Evolutionary conservation across 2,888 invertebrate species (phyloP).

Genomic region (Idaea straminata): DNA sequence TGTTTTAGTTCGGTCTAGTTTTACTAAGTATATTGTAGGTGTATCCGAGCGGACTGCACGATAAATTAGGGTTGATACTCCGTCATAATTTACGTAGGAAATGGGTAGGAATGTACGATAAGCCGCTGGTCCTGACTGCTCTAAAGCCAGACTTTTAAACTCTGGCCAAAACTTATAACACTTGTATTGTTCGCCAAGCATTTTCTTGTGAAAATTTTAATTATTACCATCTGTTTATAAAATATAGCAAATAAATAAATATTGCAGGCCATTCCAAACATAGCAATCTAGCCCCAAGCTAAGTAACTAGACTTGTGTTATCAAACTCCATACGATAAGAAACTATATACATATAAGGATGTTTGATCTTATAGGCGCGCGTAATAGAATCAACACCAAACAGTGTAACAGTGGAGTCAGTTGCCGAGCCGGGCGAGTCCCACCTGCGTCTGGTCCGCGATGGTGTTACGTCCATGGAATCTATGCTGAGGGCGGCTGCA

Average conservation of each 20-base stretch:
- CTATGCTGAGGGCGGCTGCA: constrained; percentile 90
- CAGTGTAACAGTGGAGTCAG: constrained; percentile 86
- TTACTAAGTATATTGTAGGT: background rate
- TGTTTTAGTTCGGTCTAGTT: background rate
- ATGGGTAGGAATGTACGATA: too few species aligned
- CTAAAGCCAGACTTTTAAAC: background rate
- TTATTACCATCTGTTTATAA: too few species aligned
- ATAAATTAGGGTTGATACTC: background rate
- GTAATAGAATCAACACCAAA: constrained; percentile 83
- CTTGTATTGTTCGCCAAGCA: too few species aligned
- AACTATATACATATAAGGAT: background rate
- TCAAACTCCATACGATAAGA: too few species aligned
- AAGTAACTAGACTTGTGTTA: too few species aligned
- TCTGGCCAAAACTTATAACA: too few species aligned
- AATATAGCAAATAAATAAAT: too few species aligned
- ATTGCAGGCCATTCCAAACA: too few species aligned
- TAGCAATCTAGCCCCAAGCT: too few species aligned
- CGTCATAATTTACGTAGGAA: too few species aligned
- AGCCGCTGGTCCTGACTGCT: background rate
- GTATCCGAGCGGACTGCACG: background rate
- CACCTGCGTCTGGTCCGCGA: constrained; percentile 87
- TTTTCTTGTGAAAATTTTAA: too few species aligned
- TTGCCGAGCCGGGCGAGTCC: constrained; percentile 84
- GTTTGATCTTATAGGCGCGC: constrained; percentile 81
- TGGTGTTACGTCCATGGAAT: constrained; percentile 89